A percentile compares a stretch with the other conserved stretches of the same genome.
phyloP scores from a whole-genome alignment of 2,113 vertebrate genomes.

The Percina caprodes region DNA sequence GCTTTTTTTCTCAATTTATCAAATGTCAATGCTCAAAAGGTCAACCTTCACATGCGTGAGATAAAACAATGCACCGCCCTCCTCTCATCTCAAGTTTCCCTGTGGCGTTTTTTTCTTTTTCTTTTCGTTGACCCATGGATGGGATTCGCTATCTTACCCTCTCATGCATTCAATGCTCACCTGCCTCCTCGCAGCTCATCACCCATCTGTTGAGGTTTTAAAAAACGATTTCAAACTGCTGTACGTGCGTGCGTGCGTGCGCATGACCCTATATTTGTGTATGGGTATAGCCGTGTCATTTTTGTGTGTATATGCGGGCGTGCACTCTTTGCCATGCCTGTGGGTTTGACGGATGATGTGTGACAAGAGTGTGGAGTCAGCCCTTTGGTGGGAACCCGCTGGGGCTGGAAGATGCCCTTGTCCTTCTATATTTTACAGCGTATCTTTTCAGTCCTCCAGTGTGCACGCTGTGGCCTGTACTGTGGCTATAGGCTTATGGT shows the following conservation, averaged over 20 bases:
- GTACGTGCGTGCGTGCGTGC: not conserved
- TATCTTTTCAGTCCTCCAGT: slow-evolving; percentile 63
- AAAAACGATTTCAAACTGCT: slow-evolving; percentile 15
- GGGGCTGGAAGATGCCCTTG: slow-evolving; percentile 76
- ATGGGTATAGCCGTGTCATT: not conserved
- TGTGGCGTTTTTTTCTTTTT: slow-evolving; percentile 3
- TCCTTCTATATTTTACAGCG: slow-evolving; percentile 74
- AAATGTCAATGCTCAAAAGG: slow-evolving; percentile 72
- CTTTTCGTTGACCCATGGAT: slow-evolving; percentile 39
- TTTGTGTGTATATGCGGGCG: slow-evolving; percentile 26
- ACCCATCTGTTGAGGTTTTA: slow-evolving; percentile 57
- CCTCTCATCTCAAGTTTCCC: slow-evolving; percentile 58
- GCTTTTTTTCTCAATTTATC: slow-evolving; percentile 68
- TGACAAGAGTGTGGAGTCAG: slow-evolving; percentile 81
- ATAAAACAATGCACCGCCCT: slow-evolving; percentile 67
- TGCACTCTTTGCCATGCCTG: slow-evolving; percentile 17
- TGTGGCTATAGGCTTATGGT: slow-evolving; percentile 44
- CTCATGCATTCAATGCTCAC: slow-evolving; percentile 53
- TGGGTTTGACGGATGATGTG: slow-evolving; percentile 77
- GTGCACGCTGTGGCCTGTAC: slow-evolving; percentile 33
- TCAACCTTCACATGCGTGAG: slow-evolving; percentile 67
- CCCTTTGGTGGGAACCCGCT: slow-evolving; percentile 76
- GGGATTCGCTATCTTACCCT: slow-evolving; percentile 42
- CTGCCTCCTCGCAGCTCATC: slow-evolving; percentile 56
- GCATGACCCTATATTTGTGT: slow-evolving; percentile 16